Percentiles rank a stretch among this genome's conserved stretches.
Conservation (phyloP, 2,113 vertebrate genomes). For the Osmerus mordax region DNA sequence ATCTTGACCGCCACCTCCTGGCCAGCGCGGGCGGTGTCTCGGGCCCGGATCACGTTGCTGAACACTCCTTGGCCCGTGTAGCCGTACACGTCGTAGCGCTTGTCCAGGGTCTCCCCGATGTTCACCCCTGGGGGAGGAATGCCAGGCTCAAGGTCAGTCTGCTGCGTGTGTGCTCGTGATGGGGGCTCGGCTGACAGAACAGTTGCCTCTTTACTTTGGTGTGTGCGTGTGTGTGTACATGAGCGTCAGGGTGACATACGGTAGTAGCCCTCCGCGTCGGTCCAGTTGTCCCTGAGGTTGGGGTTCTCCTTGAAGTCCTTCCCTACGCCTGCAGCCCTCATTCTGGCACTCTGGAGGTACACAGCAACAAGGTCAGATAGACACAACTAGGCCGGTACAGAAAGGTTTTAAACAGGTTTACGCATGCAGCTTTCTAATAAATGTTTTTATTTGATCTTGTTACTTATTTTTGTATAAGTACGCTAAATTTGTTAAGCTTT, state of each 20-base stretch:
- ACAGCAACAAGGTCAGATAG: not conserved
- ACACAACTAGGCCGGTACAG: not conserved
- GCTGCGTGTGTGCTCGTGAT: not conserved
- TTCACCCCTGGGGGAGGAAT: constrained; percentile 81
- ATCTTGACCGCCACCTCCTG: constrained; percentile 99
- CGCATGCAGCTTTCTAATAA: too few relatives aligned
- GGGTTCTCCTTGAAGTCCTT: constrained; percentile 99
- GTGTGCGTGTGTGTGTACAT: not conserved
- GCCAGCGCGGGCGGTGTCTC: constrained; percentile 92
- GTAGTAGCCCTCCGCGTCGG: constrained; percentile 97
- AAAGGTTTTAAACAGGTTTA: too few relatives aligned
- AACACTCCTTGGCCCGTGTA: constrained; percentile 99
- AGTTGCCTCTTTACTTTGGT: too few relatives aligned
- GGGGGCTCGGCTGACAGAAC: not conserved
- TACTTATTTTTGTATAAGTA: too few relatives aligned
- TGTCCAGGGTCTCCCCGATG: constrained; percentile 96
- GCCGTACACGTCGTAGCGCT: constrained; percentile 96
- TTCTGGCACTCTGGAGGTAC: constrained; percentile 83
- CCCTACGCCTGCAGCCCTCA: constrained; percentile 92
- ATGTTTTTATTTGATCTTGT: too few relatives aligned
- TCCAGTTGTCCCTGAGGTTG: constrained; percentile 99
- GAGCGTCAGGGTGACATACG: constrained; percentile 73
- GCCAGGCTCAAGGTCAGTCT: too few relatives aligned
- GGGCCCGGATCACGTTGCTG: constrained; percentile 94
- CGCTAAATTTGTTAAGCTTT: too few relatives aligned